Conservation (phyloP, 2,797 vertebrate genomes). For the Allobates femoralis region DNA sequence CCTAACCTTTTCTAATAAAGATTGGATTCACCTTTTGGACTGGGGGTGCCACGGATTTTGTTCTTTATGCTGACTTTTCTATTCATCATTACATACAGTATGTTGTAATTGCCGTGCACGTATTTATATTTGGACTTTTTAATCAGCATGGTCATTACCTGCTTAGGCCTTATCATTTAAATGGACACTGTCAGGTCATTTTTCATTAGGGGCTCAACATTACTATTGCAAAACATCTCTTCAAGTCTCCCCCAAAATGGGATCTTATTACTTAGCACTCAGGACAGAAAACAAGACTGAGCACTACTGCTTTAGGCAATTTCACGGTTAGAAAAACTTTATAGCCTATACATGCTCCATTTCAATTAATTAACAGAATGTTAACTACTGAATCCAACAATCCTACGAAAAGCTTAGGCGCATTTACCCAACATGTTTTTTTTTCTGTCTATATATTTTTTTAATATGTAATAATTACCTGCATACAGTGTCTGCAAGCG, state of each 20-base stretch:
- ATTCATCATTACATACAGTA: too few species aligned
- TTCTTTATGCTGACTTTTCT: too few species aligned
- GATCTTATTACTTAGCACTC: neutral
- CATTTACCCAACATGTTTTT: neutral
- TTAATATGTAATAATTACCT: neutral
- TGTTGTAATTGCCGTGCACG: too few species aligned
- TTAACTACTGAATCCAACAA: neutral
- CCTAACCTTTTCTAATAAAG: too few species aligned
- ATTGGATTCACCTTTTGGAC: too few species aligned
- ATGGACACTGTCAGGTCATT: too few species aligned
- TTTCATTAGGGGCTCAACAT: neutral
- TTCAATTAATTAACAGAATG: conserved; percentile 2
- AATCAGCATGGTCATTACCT: too few species aligned
- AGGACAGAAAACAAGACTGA: conserved; percentile 14
- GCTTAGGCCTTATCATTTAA: too few species aligned
- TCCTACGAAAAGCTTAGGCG: neutral
- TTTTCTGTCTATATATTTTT: neutral
- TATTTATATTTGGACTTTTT: too few species aligned
- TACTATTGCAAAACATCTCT: neutral
- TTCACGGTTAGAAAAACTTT: conserved; percentile 27
- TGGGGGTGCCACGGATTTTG: too few species aligned
- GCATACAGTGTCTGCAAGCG: neutral
- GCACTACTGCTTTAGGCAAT: conserved; percentile 23
- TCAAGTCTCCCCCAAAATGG: neutral
- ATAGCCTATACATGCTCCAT: conserved; percentile 18